Conservation (phyloP, 2,797 vertebrate genomes). For the Odontamblyopus lacepedii region DNA sequence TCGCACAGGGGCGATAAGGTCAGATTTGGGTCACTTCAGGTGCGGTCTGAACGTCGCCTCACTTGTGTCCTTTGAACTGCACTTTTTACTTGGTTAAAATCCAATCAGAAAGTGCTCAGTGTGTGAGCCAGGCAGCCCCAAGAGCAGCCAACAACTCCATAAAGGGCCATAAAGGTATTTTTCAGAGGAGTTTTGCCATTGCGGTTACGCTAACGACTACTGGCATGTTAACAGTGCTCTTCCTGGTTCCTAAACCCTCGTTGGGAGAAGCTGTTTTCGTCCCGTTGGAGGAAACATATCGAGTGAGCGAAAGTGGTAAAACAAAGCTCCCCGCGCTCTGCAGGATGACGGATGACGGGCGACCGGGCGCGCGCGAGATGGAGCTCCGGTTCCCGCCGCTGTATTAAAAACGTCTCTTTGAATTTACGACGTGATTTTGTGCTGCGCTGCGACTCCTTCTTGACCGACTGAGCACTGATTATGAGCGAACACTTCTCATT, state of each 20-base stretch:
- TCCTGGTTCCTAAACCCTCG: not conserved
- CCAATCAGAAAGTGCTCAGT: no score
- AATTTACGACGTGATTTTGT: not conserved
- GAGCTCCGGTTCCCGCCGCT: not conserved
- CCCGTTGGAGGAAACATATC: slow-evolving; percentile 10
- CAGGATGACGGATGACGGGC: not conserved
- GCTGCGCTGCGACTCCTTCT: not conserved
- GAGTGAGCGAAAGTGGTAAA: not conserved
- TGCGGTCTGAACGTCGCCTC: no score
- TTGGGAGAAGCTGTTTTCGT: not conserved
- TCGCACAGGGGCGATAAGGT: no score
- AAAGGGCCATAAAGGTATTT: no score
- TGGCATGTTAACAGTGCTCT: no score
- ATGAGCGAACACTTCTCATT: slow-evolving; percentile 29
- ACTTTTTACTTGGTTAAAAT: no score
- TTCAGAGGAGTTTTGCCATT: no score
- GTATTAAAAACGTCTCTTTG: not conserved
- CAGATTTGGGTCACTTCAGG: no score
- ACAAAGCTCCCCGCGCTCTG: not conserved
- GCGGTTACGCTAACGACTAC: no score
- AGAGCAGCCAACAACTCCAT: no score
- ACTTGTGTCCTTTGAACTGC: no score
- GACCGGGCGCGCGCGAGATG: not conserved
- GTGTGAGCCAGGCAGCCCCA: no score
- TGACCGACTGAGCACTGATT: slow-evolving; percentile 12